Conservation (phyloP, 2,888 invertebrate genomes). For the Tipula vernalis region DNA sequence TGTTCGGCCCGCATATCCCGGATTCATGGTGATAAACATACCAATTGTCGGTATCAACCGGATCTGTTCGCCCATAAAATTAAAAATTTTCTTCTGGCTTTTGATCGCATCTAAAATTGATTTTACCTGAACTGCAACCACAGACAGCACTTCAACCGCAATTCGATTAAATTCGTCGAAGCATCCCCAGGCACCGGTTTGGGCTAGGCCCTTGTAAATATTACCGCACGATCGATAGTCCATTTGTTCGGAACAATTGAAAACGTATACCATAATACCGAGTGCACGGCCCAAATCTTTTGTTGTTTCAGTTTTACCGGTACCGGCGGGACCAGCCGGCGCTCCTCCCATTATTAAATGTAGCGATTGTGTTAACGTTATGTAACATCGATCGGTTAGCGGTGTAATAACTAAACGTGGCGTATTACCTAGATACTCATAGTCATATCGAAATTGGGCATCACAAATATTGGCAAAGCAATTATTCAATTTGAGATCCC, state of each 20-base stretch:
- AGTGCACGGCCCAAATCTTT: conserved; percentile 89
- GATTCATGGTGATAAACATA: conserved; percentile 94
- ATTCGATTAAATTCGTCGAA: conserved; percentile 96
- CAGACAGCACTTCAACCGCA: conserved; percentile 87
- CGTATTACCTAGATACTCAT: conserved; percentile 91
- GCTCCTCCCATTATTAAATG: conserved; percentile 96
- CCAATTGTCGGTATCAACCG: conserved; percentile 64
- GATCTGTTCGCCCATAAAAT: conserved; percentile 76
- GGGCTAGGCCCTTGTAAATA: conserved; percentile 70
- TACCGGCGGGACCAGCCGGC: conserved; percentile 58
- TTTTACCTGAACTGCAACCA: conserved; percentile 89
- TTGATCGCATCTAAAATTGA: conserved; percentile 77
- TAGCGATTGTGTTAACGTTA: conserved; percentile 80
- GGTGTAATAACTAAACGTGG: conserved; percentile 90
- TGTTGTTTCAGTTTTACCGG: conserved; percentile 90
- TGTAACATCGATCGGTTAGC: conserved; percentile 89
- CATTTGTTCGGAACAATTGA: conserved; percentile 95
- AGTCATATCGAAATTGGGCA: conserved; percentile 79
- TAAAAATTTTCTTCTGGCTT: conserved; percentile 59
- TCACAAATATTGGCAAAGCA: conserved; percentile 93
- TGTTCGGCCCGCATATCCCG: conserved; percentile 86
- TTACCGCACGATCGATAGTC: conserved; percentile 91
- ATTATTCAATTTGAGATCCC: conserved; percentile 68
- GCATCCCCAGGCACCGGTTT: conserved; percentile 83
- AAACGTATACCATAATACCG: conserved; percentile 95